These are phyloP conservation scores for Huso huso DNA, from an alignment of 2,797 vertebrate species.

Conservation along the genomic window DNA sequence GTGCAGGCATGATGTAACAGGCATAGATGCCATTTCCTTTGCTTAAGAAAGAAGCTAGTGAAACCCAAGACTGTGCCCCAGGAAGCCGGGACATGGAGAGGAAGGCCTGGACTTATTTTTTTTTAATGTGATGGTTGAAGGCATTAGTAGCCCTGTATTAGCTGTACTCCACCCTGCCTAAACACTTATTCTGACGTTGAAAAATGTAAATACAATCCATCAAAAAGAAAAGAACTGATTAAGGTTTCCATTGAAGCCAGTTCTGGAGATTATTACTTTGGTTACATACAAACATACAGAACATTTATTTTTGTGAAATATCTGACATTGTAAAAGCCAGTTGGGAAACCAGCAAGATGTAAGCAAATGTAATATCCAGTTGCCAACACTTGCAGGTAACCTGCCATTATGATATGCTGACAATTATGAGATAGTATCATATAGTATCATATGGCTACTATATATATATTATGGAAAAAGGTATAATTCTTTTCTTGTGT, in stretches of 20 bases:
- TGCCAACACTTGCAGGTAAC: no score
- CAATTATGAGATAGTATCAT: no score
- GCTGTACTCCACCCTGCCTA: neutral
- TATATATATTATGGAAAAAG: no score
- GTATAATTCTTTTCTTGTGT: no score
- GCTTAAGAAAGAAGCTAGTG: neutral
- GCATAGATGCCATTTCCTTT: neutral
- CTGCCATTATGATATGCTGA: no score
- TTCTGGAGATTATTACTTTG: no score
- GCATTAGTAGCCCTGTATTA: neutral
- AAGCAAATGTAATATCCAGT: no score
- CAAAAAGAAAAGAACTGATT: neutral
- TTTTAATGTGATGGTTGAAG: neutral
- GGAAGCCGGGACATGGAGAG: neutral
- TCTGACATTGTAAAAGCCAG: no score
- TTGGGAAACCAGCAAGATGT: no score
- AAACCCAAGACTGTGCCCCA: neutral
- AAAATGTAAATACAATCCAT: neutral
- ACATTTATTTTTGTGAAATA: no score
- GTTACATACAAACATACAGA: no score
- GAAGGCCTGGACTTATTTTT: neutral
- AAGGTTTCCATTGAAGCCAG: neutral
- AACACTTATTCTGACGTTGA: neutral
- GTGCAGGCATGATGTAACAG: slow-evolving; percentile 7
- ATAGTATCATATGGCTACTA: no score